Percentiles rank a stretch among this genome's conserved stretches.
Evolutionary conservation across 2,888 invertebrate species (phyloP).

Genomic region (Phengaris arion): DNA sequence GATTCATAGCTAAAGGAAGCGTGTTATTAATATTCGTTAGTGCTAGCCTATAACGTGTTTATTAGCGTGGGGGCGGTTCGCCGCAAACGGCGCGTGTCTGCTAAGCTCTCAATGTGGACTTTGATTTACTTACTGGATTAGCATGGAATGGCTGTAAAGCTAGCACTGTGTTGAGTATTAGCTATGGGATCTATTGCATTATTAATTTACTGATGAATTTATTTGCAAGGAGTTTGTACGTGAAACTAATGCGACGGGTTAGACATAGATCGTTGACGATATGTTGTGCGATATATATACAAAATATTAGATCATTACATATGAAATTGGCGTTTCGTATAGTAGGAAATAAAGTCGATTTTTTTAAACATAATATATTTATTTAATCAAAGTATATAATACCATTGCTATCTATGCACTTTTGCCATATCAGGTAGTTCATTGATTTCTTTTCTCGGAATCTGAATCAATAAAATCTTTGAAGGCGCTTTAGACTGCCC

Average conservation of each 20-base stretch:
- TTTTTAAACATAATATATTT: too few relatives aligned
- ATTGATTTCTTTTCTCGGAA: too few relatives aligned
- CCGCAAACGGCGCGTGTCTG: conserved; percentile 71
- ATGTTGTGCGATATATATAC: too few relatives aligned
- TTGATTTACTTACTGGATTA: conserved; percentile 72
- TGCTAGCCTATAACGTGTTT: conserved; percentile 63
- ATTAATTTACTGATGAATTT: background rate
- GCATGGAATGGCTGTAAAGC: conserved; percentile 31
- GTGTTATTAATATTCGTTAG: conserved; percentile 73
- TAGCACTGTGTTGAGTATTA: conserved; percentile 27
- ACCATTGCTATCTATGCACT: too few relatives aligned
- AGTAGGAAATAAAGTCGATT: too few relatives aligned
- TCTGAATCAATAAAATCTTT: too few relatives aligned
- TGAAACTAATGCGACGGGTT: background rate
- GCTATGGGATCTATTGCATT: background rate
- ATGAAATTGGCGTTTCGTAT: too few relatives aligned
- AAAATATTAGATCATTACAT: too few relatives aligned
- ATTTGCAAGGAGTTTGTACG: background rate
- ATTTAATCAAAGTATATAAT: too few relatives aligned
- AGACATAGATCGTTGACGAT: background rate
- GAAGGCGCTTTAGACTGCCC: too few relatives aligned
- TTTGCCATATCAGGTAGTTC: too few relatives aligned
- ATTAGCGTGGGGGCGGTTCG: conserved; percentile 61
- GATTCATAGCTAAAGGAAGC: conserved; percentile 62
- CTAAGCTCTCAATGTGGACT: conserved; percentile 64